Conservation (phyloP, 2,888 invertebrate species). For the Parnassius mnemosyne region DNA sequence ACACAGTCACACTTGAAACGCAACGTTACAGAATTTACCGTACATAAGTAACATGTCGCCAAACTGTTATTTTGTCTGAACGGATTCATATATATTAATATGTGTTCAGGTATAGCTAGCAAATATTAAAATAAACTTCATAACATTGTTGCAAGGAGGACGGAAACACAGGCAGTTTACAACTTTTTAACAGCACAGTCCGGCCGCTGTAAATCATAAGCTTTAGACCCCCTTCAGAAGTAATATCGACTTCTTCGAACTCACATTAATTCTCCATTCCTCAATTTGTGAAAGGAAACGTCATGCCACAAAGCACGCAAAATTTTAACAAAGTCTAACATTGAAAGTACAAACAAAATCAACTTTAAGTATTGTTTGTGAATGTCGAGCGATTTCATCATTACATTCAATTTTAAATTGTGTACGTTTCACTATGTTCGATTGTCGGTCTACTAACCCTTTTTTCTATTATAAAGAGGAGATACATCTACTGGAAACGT, state of each 20-base stretch:
- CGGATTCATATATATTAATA: no score
- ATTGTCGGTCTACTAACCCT: not conserved
- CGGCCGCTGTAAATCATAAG: constrained; percentile 74
- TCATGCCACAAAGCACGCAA: constrained; percentile 56
- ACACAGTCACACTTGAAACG: no score
- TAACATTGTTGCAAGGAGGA: constrained; percentile 67
- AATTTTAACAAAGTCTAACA: constrained; percentile 48
- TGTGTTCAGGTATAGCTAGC: constrained; percentile 1
- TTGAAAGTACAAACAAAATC: constrained; percentile 28
- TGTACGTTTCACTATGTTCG: no score
- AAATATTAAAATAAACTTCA: constrained; percentile 34
- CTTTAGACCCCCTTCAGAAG: constrained; percentile 74
- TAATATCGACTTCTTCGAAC: constrained; percentile 79
- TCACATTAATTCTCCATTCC: constrained; percentile 76
- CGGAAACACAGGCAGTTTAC: constrained; percentile 78
- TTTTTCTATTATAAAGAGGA: constrained; percentile 37
- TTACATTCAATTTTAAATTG: no score
- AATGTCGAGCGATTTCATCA: no score
- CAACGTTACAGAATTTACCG: no score
- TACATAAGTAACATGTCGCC: no score
- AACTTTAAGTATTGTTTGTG: not conserved
- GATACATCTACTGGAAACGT: constrained; percentile 61
- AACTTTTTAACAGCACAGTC: constrained; percentile 74
- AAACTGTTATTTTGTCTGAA: no score
- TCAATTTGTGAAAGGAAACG: constrained; percentile 73